Evolutionary conservation across 2,113 vertebrate genomes (phyloP).

Genomic region (Channa maculata): DNA sequence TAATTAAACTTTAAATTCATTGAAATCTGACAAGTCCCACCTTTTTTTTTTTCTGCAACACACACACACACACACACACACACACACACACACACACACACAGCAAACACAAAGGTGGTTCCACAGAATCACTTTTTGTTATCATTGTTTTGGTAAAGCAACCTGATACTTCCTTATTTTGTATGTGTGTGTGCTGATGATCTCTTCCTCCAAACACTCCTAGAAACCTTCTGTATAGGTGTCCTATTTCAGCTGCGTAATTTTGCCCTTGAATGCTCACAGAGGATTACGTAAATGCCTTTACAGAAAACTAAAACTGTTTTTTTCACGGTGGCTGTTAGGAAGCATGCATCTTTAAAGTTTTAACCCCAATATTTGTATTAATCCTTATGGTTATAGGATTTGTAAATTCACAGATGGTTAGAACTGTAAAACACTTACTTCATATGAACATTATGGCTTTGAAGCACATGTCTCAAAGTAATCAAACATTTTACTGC

Average conservation of each 20-base stretch:
- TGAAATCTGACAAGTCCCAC: no score
- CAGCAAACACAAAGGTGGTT: slow-evolving; percentile 40
- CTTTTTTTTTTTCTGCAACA: no score
- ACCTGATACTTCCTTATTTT: slow-evolving; percentile 65
- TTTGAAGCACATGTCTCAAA: no score
- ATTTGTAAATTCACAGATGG: not conserved
- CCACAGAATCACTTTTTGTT: slow-evolving; percentile 52
- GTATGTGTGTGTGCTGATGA: not conserved
- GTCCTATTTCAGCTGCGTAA: slow-evolving; percentile 22
- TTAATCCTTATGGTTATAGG: not conserved
- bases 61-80: no score
- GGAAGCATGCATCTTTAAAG: not conserved
- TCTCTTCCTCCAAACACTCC: slow-evolving; percentile 2
- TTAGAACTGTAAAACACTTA: not conserved
- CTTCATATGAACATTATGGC: no score
- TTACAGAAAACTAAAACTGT: not conserved
- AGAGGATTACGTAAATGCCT: not conserved
- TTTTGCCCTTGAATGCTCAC: not conserved
- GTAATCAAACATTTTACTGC: slow-evolving; percentile 19
- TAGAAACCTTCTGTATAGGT: slow-evolving; percentile 19
- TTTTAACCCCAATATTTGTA: not conserved
- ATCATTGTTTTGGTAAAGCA: slow-evolving; percentile 54
- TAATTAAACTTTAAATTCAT: no score
- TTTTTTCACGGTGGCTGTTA: not conserved
- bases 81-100: no score